Evolutionary conservation across 2,888 invertebrate genomes (phyloP), one percentile per base, ranked within the genome.

Genomic region (Synanthedon vespiformis): DNA sequence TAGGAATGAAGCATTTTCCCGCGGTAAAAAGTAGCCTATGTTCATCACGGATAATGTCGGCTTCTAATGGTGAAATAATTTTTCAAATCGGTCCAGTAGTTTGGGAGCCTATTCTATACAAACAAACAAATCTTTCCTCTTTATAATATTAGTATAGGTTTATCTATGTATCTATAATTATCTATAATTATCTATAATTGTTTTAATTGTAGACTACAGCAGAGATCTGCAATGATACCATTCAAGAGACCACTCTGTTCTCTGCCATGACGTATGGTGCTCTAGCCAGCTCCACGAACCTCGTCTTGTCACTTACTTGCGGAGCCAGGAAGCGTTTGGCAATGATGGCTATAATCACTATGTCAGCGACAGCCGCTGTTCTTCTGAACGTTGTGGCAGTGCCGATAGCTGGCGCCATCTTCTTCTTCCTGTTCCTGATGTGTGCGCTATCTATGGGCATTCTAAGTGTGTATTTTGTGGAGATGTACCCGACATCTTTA

Each of bases 241-340:
- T 88, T 51, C 81, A 86, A 61, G 72, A 77, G 4, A 81, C 82
- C 1, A 87, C 88, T 0, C 70, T 87, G 0, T 68, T 86, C 54
- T 84, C 87, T 1, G 85, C 87, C 0, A 83, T 88, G 75, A 68
- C 73, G 0, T 84, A 88, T 55, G 87, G 85, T 0, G 84, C 84
- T 0, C 58, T 88, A 1, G 83, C 81, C n/a, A 78, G 77, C 57
- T 72, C 67, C 14, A 67, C 72, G 6, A 86, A 84, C 62, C 60
- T 88, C 51, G 73, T 86, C 1, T 72, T 88, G 0, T 87, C 87
- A 1, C 64, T 86, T 1, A 82, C 83, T 1, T 82, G 84, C 41
- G 83, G 84, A 1, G 67, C 65, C n/a, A 68, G 70, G 51, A 88
- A 88, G 60, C 65, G 82, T n/a, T 50, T 72, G 2, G 85, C 82